These are phyloP conservation scores for Pentalonia nigronervosa DNA, from an alignment of 1,140 invertebrate genomes.

Conservation along the genomic window DNA sequence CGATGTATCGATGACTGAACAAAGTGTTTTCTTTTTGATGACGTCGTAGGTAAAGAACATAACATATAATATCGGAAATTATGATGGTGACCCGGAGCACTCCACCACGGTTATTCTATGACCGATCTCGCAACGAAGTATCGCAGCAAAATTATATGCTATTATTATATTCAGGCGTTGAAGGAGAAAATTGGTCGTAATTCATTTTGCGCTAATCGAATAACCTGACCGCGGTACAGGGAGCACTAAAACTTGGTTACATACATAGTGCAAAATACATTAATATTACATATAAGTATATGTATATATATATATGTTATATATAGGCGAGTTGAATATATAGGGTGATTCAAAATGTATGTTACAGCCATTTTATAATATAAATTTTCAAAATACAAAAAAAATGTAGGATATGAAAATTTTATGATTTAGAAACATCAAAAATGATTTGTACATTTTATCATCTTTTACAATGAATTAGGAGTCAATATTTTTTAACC, in stretches of 20 bases:
- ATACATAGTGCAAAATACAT: too few relatives aligned
- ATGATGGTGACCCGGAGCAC: not conserved
- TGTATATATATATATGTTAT: not conserved
- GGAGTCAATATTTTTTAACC: too few relatives aligned
- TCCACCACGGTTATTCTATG: not conserved
- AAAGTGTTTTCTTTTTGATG: not conserved
- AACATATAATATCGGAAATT: not conserved
- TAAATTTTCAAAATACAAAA: too few relatives aligned
- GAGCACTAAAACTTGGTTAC: not conserved
- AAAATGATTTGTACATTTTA: too few relatives aligned
- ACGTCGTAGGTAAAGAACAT: not conserved
- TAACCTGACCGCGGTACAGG: not conserved
- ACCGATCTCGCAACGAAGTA: not conserved
- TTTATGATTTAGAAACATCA: too few relatives aligned
- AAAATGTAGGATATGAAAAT: too few relatives aligned
- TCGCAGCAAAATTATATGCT: not conserved
- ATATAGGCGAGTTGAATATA: not conserved
- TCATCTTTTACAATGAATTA: too few relatives aligned
- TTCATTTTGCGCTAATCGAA: conserved; percentile 16
- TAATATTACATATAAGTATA: rapidly evolving
- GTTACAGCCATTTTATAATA: too few relatives aligned
- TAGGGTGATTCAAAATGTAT: too few relatives aligned
- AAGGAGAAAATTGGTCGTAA: not conserved
- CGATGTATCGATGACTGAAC: not conserved
- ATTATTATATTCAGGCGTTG: too few relatives aligned